Evolutionary conservation across 2,888 invertebrate genomes (phyloP).

Genomic region (Marasmarcha lunaedactyla): DNA sequence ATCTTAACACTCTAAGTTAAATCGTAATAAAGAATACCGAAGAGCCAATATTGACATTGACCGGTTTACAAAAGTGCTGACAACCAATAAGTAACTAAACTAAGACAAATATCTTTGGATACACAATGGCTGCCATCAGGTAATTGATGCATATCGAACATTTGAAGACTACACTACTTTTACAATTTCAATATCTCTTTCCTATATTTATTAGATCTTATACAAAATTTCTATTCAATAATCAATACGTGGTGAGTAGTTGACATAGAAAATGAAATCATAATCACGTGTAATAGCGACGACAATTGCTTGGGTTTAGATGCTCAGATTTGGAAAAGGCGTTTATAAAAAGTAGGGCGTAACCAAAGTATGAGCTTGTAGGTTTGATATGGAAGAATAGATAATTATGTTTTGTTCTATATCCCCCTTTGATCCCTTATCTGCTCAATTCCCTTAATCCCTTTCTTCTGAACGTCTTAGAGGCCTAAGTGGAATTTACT

Average conservation of each 20-base stretch:
- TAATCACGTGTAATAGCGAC: slow-evolving; percentile 35
- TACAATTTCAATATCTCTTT: slow-evolving; percentile 63
- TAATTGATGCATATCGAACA: slow-evolving; percentile 69
- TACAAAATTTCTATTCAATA: slow-evolving; percentile 53
- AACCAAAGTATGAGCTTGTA: slow-evolving; percentile 53
- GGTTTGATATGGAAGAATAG: slow-evolving; percentile 41
- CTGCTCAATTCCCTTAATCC: slow-evolving; percentile 17
- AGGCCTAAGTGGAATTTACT: too few relatives aligned
- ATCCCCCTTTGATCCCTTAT: slow-evolving; percentile 4
- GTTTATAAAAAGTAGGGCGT: slow-evolving; percentile 38
- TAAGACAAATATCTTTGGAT: slow-evolving; percentile 28
- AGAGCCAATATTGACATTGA: not conserved
- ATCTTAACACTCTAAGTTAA: not conserved
- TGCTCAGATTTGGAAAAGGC: slow-evolving; percentile 29
- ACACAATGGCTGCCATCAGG: slow-evolving; percentile 55
- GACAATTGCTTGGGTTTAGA: slow-evolving; percentile 33
- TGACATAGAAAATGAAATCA: slow-evolving; percentile 32
- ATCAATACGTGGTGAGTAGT: slow-evolving; percentile 31
- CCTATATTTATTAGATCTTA: slow-evolving; percentile 65
- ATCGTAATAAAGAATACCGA: not conserved
- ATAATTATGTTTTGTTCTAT: slow-evolving; percentile 9
- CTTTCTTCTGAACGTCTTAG: too few relatives aligned
- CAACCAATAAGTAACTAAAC: slow-evolving; percentile 6
- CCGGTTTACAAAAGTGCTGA: not conserved
- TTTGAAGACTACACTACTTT: slow-evolving; percentile 63